Base-by-base conservation (phyloP, 2,113 vertebrate genomes). In the Pelecanus crispus region DNA sequence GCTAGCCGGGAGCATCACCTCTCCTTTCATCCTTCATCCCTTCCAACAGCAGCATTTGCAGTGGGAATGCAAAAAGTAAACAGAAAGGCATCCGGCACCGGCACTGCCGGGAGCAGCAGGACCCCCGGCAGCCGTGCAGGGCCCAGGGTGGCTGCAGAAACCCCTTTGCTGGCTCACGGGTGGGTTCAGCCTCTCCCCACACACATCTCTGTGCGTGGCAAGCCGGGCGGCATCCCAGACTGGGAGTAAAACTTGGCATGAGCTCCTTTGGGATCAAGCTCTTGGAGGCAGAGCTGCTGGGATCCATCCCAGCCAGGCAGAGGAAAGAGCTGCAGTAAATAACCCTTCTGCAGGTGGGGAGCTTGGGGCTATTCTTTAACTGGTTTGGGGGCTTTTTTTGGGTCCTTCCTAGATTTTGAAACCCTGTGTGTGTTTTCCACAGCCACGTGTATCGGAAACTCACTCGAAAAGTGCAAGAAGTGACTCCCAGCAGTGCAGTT, bases 141-240 rank as follows among this genome's bases (percentile, higher is more conserved):
- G 55, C 21, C 13, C 26, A 8, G 32, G 13, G 53, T 19, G 32
- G 49, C 40, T 40, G 56, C 29, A 72, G 22, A 40, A 63, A 38
- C 11, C 13, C 56, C 66, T 55, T 34, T 38, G 36, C 32, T 0
- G 1, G 38, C 13, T 61, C 55, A 20, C 1, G 0, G 45, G 4
- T 4, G 56, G 34, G n/a, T 40, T 65, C n/a, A 3, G 31, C n/a
- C 61, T 66, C 50, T 66, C 28, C 42, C 7, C 59, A 38, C 5
- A 1, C 17, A 4, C 25, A 19, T 22, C 31, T 13, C 19, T 2
- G 3, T 7, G 18, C 1, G 0, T 1, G 0, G 38, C 38, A 56
- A 88, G 40, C 26, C 1, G 3, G 58, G 40, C 0, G 0, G 25
- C 29, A 31, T 16, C 56, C 42, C 42, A 63, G 19, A 55, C 40